Conservation (phyloP, 2,113 vertebrate species). For the Stegostoma tigrinum region DNA sequence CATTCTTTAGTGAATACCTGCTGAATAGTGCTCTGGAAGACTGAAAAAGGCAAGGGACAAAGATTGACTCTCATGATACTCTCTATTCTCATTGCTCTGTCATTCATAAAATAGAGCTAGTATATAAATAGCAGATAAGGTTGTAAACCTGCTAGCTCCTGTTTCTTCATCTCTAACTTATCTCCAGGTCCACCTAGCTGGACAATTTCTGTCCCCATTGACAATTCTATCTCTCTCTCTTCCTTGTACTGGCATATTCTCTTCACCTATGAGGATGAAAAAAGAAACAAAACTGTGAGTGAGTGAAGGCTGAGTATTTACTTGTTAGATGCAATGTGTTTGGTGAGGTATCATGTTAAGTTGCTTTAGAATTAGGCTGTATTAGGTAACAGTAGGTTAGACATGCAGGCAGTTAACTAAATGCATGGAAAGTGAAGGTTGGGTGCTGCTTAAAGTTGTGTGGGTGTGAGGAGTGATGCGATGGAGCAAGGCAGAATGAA, state of each 20-base stretch:
- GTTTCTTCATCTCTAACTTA: neutral
- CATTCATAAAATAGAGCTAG: neutral
- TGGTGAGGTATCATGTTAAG: neutral
- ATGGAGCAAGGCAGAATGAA: neutral
- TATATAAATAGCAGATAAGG: neutral
- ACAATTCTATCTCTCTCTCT: neutral
- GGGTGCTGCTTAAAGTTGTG: neutral
- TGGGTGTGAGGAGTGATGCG: neutral
- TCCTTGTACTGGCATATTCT: neutral
- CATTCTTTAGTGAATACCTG: neutral
- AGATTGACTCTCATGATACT: neutral
- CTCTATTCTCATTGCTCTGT: neutral
- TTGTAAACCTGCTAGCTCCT: neutral
- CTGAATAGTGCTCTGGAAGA: neutral
- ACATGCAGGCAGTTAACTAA: neutral
- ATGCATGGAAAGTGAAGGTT: neutral
- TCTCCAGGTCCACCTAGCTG: neutral
- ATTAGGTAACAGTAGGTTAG: neutral
- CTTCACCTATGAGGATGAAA: neutral
- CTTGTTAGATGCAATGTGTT: neutral
- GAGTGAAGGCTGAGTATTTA: neutral
- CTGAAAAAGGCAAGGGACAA: neutral
- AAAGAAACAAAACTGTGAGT: neutral
- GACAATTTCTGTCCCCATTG: neutral
- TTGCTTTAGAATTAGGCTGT: neutral